Conservation (phyloP, 1,140 invertebrate species). For the Drosophila quadrilineata region DNA sequence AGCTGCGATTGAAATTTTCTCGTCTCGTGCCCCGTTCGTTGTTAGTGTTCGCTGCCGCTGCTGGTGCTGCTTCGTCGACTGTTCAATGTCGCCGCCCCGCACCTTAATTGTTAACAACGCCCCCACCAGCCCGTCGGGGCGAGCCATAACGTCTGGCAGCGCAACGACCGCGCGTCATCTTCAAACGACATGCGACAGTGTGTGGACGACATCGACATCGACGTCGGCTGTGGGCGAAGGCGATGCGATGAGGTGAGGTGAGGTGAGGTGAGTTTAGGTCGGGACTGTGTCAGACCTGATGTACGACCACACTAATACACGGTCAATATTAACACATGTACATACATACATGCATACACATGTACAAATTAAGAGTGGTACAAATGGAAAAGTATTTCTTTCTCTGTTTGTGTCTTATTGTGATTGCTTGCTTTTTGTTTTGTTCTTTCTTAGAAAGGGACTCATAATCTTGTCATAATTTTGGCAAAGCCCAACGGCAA, state of each 20-base stretch:
- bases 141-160: conserved; percentile 66
- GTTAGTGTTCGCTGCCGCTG: too few species aligned
- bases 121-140: conserved; percentile 31
- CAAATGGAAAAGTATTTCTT: too few species aligned
- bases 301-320: conserved; percentile 3
- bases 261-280: too few species aligned
- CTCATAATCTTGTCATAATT: conserved; percentile 75
- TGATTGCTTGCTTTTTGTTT: conserved; percentile 32
- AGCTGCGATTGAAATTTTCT: conserved; percentile 39
- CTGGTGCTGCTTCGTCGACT: conserved; percentile 40
- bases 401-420: conserved; percentile 18
- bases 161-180: conserved; percentile 67
- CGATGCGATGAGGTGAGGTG: too few species aligned
- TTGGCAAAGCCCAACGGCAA: conserved; percentile 58
- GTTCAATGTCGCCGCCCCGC: conserved; percentile 68
- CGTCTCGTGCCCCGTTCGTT: conserved; percentile 28
- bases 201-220: conserved; percentile 11
- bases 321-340: conserved; percentile 7
- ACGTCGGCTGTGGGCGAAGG: neutral
- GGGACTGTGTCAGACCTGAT: conserved; percentile 21
- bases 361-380: too few species aligned
- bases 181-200: conserved; percentile 63
- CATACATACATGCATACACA: conserved; percentile 11
- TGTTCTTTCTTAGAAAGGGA: conserved; percentile 69
- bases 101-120: conserved; percentile 53